phyloP scores from a whole-genome alignment of 2,113 vertebrate species.

The Pachyramphus minor region DNA sequence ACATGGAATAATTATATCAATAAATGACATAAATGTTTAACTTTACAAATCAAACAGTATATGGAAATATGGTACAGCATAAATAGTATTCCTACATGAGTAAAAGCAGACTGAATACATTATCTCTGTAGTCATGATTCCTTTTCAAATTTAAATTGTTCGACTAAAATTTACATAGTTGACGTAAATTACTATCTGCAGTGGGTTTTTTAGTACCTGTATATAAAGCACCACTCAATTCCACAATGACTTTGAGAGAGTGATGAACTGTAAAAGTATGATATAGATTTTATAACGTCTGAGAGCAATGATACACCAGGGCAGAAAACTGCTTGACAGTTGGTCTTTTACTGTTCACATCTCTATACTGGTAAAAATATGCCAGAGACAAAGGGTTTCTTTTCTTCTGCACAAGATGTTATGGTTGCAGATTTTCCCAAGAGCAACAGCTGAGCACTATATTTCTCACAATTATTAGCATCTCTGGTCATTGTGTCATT shows the following conservation, averaged over 20 bases:
- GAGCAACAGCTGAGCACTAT: background rate
- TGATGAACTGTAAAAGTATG: background rate
- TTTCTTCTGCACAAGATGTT: background rate
- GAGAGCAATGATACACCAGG: background rate
- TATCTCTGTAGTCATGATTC: background rate
- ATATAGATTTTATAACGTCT: background rate
- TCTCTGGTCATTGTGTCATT: background rate
- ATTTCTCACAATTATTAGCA: background rate
- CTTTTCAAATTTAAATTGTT: constrained; percentile 26
- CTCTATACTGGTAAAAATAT: background rate
- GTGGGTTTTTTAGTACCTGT: background rate
- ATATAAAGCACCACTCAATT: background rate
- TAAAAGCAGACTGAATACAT: background rate
- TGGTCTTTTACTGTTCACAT: background rate
- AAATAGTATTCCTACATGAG: background rate
- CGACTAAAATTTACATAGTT: background rate
- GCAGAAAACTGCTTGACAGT: background rate
- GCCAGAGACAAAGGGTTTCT: background rate
- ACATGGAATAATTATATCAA: constrained; percentile 38
- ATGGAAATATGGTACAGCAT: background rate
- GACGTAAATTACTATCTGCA: background rate
- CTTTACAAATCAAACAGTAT: background rate
- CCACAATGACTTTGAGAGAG: background rate
- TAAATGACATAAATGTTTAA: constrained; percentile 24
- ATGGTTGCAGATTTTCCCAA: background rate